phyloP scores from a whole-genome alignment of 2,797 vertebrate genomes.

The Melanotaenia boesemani region DNA sequence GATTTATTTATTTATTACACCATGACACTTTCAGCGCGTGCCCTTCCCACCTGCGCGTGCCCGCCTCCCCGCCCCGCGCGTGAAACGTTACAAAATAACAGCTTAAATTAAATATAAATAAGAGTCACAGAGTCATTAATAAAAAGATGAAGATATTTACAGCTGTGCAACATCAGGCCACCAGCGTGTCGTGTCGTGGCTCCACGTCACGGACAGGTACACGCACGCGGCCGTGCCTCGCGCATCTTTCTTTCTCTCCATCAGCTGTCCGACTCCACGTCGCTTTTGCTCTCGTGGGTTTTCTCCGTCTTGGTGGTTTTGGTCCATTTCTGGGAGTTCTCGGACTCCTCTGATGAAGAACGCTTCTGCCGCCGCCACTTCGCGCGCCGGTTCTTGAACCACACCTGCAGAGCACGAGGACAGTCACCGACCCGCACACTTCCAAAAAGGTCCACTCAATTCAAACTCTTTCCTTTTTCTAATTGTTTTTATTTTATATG shows the following conservation, averaged over 20 bases:
- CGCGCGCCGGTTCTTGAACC: slow-evolving; percentile 98
- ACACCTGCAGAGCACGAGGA: slow-evolving; percentile 85
- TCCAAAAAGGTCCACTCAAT: too few species aligned
- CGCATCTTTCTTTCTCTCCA: slow-evolving; percentile 33
- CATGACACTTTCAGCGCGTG: not conserved
- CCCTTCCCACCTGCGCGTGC: too few species aligned
- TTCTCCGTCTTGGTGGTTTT: slow-evolving; percentile 91
- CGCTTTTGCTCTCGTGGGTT: slow-evolving; percentile 90
- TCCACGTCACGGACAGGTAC: slow-evolving; percentile 73
- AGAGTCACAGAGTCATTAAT: slow-evolving; percentile 72
- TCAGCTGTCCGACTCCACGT: slow-evolving; percentile 97
- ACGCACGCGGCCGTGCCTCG: not conserved
- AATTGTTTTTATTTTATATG: too few species aligned
- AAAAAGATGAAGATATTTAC: slow-evolving; percentile 79
- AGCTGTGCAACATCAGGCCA: slow-evolving; percentile 87
- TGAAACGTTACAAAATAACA: slow-evolving; percentile 42
- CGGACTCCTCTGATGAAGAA: slow-evolving; percentile 96
- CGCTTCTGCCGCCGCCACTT: slow-evolving; percentile 98
- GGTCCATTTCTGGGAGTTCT: slow-evolving; percentile 95
- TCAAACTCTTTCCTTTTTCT: too few species aligned
- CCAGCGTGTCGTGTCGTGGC: slow-evolving; percentile 67
- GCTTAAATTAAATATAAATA: slow-evolving; percentile 89
- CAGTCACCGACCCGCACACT: not conserved
- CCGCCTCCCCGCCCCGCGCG: slow-evolving; percentile 3
- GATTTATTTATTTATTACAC: slow-evolving; percentile 11